Evolutionary conservation across 2,113 vertebrate species (phyloP), one percentile per base, ranked within the genome.

Genomic region (Podarcis raffonei): DNA sequence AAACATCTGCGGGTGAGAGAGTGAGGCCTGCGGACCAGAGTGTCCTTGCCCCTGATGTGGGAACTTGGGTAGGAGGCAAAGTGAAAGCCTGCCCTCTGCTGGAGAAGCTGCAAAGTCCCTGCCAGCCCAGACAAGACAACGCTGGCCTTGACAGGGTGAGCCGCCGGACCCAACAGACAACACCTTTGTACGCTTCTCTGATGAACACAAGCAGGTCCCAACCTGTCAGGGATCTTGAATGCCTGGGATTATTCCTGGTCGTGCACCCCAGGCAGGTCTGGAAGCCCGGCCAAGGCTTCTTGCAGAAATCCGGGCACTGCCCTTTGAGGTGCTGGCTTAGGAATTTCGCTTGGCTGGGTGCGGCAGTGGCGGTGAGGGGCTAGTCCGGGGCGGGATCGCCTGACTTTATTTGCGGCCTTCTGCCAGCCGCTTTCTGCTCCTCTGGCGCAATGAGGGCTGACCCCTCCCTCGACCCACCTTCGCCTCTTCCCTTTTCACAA

Each of bases 401-500:
- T 5, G 22, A 3, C 25, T 27, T n/a, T 25, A 42, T n/a, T 62
- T 66, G 48, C 23, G 53, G 22, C 20, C 42, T 30, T 22, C 20
- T 4, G 15, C 16, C 16, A 15, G 72, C 42, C 12, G 27, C 32
- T 13, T 22, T 66, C 32, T 15, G 32, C 25, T 8, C 1, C 30
- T 32, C 12, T 25, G 35, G 66, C 13, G 27, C 7, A 22, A 78
- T 8, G 42, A 37, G 18, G 2, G 11, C 18, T 82, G 93, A 92
- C 91, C 92, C 66, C 89, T 93, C 87, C 92, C 95, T 93, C 92
- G 93, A 12, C 48, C 94, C 94, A 92, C 91, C n/a, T 75, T 83
- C 42, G n/a, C 66, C 83, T 81, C 20, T 9, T 32, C 16, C 53
- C 7, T 42, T n/a, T 39, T 83, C 6, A 15, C 30, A 37, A 30